Base-by-base conservation (phyloP, 2,888 invertebrate species). In the Bembecia ichneumoniformis region DNA sequence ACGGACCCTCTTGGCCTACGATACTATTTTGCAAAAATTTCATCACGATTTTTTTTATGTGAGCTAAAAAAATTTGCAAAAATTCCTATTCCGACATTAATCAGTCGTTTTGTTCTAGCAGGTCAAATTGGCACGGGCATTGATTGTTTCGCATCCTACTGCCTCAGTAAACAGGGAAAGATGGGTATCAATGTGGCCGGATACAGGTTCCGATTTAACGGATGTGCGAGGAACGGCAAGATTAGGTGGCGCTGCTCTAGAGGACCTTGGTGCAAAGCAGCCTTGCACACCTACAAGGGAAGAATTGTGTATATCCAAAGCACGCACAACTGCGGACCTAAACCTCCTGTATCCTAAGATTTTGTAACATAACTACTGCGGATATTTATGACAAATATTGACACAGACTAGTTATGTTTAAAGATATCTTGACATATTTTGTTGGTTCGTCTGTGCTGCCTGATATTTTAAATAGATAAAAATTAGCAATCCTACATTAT, bases 161-260 rank as follows among this genome's bases (percentile, higher is more conserved):
- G 86, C 60, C 82, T 87, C 62, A 86, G 86, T 57, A 86, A 87
- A 59, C 87, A 87, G 55, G 87, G 87, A 14, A 87, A 87, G 65
- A 86, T 87, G 86, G 86, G 86, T 45, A 87, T 87, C 56, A 86
- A 80, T 54, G 81, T 86, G 1, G 84, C 82, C 0, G 87, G 86
- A 1, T 87, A 83, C 64, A 61, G 86, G 59, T 87, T 87, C 66
- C 57, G 87, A 34, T 86, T 84, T 62, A 87, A 87, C 56, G 87
- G 86, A 0, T 84, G 86, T 50, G 86, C 86, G 0, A 72, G 84
- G 40, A 84, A 82, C 49, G 87, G 87, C 0, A 87, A 84, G 61
- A 81, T 84, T 4, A 62, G 87, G n/a, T 87, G 87, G 87, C 56
- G 86, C 10, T 87, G 87, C 53, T 86, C 87, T 13, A 57, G 87